These are phyloP conservation scores for Copidosoma floridanum DNA, from an alignment of 1,140 invertebrate species.

Conservation along the genomic window DNA sequence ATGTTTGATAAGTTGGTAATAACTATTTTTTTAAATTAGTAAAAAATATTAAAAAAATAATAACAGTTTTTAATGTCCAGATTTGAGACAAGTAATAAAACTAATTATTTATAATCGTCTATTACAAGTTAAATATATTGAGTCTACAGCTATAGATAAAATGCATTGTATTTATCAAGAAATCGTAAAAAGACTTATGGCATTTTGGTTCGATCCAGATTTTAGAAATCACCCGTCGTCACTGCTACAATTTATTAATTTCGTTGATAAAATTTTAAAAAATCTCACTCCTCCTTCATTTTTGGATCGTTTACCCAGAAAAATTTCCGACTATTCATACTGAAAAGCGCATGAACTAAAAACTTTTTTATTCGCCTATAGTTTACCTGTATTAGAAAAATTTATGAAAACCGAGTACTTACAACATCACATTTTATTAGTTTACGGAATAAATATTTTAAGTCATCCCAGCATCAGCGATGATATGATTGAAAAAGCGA, in stretches of 20 bases:
- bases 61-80: too few relatives aligned
- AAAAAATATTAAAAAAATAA: too few relatives aligned
- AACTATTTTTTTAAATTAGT: too few relatives aligned
- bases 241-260: background rate
- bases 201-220: slow-evolving; percentile 14
- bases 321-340: slow-evolving; percentile 14
- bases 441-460: slow-evolving; percentile 20
- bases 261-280: slow-evolving; percentile 9
- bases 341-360: slow-evolving; percentile 3
- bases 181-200: slow-evolving; percentile 9
- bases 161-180: slow-evolving; percentile 33
- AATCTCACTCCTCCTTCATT: slow-evolving; percentile 15
- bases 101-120: too few relatives aligned
- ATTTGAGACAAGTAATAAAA: too few relatives aligned
- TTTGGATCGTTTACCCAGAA: background rate
- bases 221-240: slow-evolving; percentile 1
- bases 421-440: slow-evolving; percentile 33
- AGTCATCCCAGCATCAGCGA: slow-evolving; percentile 23
- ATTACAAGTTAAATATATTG: slow-evolving; percentile 13
- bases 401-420: slow-evolving; percentile 29
- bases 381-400: slow-evolving; percentile 27
- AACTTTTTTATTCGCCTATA: slow-evolving; percentile 30
- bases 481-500: too few relatives aligned
- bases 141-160: slow-evolving; percentile 18
- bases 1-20: too few relatives aligned